These are phyloP conservation scores for Rhizomys pruinosus DNA, from an alignment of 2,113 vertebrate genomes.

Conservation along the genomic window DNA sequence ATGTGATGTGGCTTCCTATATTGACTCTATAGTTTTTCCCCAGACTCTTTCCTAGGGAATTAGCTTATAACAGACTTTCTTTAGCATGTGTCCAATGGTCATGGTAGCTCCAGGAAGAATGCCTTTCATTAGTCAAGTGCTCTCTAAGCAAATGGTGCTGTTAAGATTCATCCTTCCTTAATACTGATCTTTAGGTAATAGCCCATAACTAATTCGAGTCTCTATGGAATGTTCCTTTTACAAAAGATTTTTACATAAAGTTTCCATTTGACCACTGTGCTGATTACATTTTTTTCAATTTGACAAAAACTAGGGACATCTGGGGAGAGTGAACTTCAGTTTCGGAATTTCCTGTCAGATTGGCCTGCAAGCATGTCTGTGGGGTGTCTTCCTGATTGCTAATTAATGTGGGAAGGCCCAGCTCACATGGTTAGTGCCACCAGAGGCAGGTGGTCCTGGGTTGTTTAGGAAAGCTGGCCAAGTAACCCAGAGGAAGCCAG, in stretches of 20 bases:
- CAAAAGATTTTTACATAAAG: neutral
- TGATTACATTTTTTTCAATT: too few relatives aligned
- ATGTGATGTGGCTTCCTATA: neutral
- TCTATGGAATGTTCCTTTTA: neutral
- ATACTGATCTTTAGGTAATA: slow-evolving; percentile 42
- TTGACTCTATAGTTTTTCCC: neutral
- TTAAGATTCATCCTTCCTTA: neutral
- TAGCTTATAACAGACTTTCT: neutral
- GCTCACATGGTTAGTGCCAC: too few relatives aligned
- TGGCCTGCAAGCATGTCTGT: too few relatives aligned
- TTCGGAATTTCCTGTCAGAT: too few relatives aligned
- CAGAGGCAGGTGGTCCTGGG: too few relatives aligned
- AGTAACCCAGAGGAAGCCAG: too few relatives aligned
- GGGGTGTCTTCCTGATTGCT: too few relatives aligned
- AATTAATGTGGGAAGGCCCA: too few relatives aligned
- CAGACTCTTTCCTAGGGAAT: neutral
- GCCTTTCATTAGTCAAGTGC: neutral
- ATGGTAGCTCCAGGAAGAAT: neutral
- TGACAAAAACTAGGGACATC: too few relatives aligned
- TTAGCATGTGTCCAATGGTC: neutral
- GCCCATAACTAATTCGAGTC: neutral
- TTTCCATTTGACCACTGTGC: slow-evolving; percentile 8
- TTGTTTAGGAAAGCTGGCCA: too few relatives aligned
- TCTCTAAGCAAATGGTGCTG: neutral
- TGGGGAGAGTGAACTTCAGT: too few relatives aligned